These are phyloP conservation scores for Pachyuromys duprasi DNA, from an alignment of 2,797 vertebrate species.

Conservation along the genomic window DNA sequence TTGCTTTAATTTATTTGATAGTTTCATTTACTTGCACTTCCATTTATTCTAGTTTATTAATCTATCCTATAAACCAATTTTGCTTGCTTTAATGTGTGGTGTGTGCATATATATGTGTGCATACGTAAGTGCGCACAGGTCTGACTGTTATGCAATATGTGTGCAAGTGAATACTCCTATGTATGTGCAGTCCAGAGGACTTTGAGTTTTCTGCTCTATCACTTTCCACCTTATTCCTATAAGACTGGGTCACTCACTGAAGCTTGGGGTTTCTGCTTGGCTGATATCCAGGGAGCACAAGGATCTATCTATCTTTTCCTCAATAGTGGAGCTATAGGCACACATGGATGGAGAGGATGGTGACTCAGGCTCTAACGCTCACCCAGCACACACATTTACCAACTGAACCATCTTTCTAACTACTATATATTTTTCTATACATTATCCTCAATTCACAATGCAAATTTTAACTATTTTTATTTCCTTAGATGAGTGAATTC, in stretches of 20 bases:
- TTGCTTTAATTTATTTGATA: background rate
- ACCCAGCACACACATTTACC: background rate
- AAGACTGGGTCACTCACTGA: background rate
- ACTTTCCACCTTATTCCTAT: background rate
- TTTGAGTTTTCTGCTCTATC: background rate
- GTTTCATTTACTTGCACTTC: background rate
- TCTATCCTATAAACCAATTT: background rate
- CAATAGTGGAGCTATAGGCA: background rate
- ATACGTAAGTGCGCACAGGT: background rate
- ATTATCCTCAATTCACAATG: background rate
- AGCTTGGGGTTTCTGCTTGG: background rate
- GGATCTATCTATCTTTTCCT: background rate
- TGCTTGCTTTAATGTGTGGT: background rate
- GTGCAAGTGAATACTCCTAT: background rate
- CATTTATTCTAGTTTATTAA: background rate
- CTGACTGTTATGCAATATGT: background rate
- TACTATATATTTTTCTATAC: no score
- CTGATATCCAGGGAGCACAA: background rate
- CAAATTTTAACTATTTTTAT: background rate
- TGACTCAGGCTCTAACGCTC: background rate
- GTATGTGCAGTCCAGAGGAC: background rate
- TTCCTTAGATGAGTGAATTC: no score
- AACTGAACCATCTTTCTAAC: fast-evolving
- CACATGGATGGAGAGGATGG: background rate
- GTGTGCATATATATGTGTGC: background rate